Evolutionary conservation across 2,113 vertebrate species (phyloP).

Genomic region (Ascaphus truei): DNA sequence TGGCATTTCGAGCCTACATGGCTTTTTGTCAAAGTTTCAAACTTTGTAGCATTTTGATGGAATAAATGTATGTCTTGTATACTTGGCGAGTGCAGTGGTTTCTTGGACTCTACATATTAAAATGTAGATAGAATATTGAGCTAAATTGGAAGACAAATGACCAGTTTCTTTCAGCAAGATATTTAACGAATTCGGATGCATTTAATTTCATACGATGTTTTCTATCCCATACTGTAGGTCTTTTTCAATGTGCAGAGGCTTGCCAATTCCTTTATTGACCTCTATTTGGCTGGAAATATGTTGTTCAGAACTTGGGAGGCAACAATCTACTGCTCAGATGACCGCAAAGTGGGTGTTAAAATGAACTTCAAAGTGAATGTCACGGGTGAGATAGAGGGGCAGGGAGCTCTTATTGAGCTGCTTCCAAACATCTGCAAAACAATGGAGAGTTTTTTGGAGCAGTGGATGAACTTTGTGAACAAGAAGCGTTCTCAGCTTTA

Average conservation of each 20-base stretch:
- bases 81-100: too few relatives aligned
- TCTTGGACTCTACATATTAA: too few relatives aligned
- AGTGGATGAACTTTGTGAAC: constrained; percentile 74
- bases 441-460: constrained; percentile 77
- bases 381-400: constrained; percentile 49
- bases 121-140: too few relatives aligned
- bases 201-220: background rate
- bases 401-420: constrained; percentile 55
- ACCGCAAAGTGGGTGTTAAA: constrained; percentile 44
- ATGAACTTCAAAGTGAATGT: constrained; percentile 71
- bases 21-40: too few relatives aligned
- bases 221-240: constrained; percentile 45
- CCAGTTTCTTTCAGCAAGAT: too few relatives aligned
- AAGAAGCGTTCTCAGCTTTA: constrained; percentile 70
- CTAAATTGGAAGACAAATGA: too few relatives aligned
- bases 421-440: constrained; percentile 76
- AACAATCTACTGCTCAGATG: constrained; percentile 59
- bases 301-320: constrained; percentile 82
- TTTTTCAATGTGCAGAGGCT: constrained; percentile 83
- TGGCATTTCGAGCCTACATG: too few relatives aligned
- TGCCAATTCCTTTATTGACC: constrained; percentile 75
- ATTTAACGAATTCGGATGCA: too few relatives aligned
- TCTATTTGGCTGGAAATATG: constrained; percentile 81
- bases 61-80: too few relatives aligned
- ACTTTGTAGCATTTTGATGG: too few relatives aligned